These are phyloP conservation scores for Ruditapes philippinarum DNA, from an alignment of 1,140 invertebrate species.

Conservation along the genomic window DNA sequence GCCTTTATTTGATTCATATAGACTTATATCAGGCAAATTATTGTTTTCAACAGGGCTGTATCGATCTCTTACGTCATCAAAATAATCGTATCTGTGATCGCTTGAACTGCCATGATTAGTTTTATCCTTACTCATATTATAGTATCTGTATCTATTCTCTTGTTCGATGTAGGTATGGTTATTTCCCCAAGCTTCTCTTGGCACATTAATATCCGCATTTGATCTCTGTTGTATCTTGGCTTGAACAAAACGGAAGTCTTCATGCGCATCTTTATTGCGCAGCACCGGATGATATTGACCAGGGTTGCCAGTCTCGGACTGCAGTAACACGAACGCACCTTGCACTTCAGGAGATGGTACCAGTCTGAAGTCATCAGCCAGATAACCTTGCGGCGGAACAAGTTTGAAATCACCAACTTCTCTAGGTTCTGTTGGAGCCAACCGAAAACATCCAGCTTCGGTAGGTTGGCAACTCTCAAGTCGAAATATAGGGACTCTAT, in stretches of 20 bases:
- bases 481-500: background rate
- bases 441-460: constrained; percentile 29
- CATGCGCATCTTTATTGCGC: background rate
- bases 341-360: background rate
- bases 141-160: background rate
- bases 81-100: constrained; percentile 15
- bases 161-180: background rate
- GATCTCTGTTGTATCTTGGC: background rate
- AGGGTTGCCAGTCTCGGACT: background rate
- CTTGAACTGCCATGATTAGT: background rate
- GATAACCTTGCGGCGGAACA: constrained; percentile 13
- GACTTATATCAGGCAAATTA: constrained; percentile 18
- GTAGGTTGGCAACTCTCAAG: constrained; percentile 17
- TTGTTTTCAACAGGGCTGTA: background rate
- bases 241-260: constrained; percentile 10
- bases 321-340: constrained; percentile 30
- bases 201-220: background rate
- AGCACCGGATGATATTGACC: constrained; percentile 1
- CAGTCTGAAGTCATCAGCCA: constrained; percentile 17
- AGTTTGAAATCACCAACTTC: constrained; percentile 44
- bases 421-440: background rate
- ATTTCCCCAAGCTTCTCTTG: constrained; percentile 14
- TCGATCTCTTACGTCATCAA: background rate
- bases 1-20: background rate
- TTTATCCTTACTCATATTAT: background rate